phyloP scores from a whole-genome alignment of 2,888 invertebrate genomes.

The Rhodophaea formosa region DNA sequence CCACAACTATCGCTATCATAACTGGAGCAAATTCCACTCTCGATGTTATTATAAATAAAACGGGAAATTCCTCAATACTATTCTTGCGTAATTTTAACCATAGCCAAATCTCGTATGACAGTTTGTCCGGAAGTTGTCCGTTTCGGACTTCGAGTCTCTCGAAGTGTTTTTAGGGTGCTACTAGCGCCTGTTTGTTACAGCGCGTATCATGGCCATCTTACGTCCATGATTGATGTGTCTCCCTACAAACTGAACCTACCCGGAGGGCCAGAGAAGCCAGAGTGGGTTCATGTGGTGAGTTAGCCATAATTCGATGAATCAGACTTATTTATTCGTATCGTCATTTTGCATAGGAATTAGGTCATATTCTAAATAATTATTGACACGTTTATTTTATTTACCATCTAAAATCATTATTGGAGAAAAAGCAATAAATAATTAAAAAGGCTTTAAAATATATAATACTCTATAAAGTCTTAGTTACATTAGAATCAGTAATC shows the following conservation, averaged over 20 bases:
- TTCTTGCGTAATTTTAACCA: not conserved
- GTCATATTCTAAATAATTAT: too few relatives aligned
- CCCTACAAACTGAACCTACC: constrained; percentile 98
- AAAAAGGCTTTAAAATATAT: not conserved
- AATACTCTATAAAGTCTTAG: not conserved
- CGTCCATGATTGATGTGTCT: constrained; percentile 97
- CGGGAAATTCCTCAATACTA: constrained; percentile 14
- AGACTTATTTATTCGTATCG: constrained; percentile 17
- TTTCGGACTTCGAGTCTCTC: constrained; percentile 54
- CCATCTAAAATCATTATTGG: not conserved
- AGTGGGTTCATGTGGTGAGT: constrained; percentile 94
- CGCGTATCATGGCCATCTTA: constrained; percentile 99
- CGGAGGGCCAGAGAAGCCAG: constrained; percentile 90
- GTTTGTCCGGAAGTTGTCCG: constrained; percentile 24
- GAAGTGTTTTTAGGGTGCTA: constrained; percentile 73
- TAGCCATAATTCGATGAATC: constrained; percentile 38
- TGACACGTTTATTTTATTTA: not conserved
- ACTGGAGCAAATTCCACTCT: too few relatives aligned
- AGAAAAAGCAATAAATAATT: not conserved
- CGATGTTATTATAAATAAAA: not conserved
- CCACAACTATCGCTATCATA: too few relatives aligned
- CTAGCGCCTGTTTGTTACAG: constrained; percentile 86
- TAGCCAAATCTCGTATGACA: constrained; percentile 28
- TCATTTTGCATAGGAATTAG: not conserved
- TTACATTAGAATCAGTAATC: not conserved